These are phyloP conservation scores for Dryoscopus gambensis DNA, from an alignment of 2,113 vertebrate genomes.

Conservation along the genomic window DNA sequence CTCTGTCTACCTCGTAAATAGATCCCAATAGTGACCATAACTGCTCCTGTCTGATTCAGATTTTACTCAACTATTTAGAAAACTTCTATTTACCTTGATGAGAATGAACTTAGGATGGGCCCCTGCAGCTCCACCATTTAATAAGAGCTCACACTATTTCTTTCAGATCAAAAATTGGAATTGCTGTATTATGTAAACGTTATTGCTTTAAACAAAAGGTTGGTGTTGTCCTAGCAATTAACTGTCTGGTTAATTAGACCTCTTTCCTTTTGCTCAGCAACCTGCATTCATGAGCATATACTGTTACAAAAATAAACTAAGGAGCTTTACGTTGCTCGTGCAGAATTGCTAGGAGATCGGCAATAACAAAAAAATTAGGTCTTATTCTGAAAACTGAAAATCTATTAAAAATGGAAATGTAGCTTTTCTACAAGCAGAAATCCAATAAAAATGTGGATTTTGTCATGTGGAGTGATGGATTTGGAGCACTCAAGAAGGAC, in stretches of 20 bases:
- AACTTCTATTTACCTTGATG: neutral
- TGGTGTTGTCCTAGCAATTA: slow-evolving; percentile 48
- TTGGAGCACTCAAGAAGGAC: slow-evolving; percentile 53
- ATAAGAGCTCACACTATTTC: neutral
- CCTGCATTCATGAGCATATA: slow-evolving; percentile 8
- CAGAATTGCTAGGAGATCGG: neutral
- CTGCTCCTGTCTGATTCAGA: neutral
- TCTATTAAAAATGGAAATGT: slow-evolving; percentile 45
- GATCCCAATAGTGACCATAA: neutral
- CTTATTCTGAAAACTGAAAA: neutral
- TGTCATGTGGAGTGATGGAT: slow-evolving; percentile 42
- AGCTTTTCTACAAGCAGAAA: neutral
- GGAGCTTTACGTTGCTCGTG: neutral
- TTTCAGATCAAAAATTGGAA: slow-evolving; percentile 21
- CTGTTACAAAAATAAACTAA: slow-evolving; percentile 19
- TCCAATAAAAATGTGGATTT: slow-evolving; percentile 46
- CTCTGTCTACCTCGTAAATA: neutral
- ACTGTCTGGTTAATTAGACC: slow-evolving; percentile 51
- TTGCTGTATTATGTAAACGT: slow-evolving; percentile 35
- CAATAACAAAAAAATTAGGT: neutral
- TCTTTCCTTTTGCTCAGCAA: slow-evolving; percentile 50
- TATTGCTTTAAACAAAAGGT: slow-evolving; percentile 37
- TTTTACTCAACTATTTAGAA: neutral
- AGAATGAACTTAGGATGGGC: neutral
- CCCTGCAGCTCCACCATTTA: neutral